A percentile compares a stretch with the other conserved stretches of the same genome.
These are phyloP conservation scores for Scolopax rusticola DNA, from an alignment of 2,797 vertebrate species.

Conservation along the genomic window DNA sequence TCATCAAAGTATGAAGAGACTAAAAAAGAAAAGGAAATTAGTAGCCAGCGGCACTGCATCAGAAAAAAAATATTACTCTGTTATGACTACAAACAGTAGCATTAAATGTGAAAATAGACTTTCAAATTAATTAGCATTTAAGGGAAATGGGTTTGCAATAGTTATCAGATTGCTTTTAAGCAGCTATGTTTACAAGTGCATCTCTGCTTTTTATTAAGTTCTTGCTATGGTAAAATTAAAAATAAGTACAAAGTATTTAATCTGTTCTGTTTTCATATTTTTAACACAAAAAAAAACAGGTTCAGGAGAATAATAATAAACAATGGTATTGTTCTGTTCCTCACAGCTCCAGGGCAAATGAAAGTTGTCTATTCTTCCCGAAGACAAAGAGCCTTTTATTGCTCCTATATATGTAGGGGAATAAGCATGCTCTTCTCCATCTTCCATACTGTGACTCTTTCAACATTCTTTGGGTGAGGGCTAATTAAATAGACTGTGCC, in stretches of 20 bases:
- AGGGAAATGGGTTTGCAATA: background rate
- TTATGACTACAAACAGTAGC: background rate
- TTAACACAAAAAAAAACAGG: background rate
- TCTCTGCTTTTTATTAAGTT: background rate
- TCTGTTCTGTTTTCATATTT: background rate
- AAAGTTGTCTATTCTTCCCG: background rate
- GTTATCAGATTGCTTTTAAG: conserved; percentile 1
- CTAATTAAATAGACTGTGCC: background rate
- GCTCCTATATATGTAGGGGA: background rate
- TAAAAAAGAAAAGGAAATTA: conserved; percentile 2
- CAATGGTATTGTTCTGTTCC: background rate
- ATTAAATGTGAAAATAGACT: background rate
- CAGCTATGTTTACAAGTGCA: background rate
- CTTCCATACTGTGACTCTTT: background rate
- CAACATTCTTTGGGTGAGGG: background rate
- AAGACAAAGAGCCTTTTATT: background rate
- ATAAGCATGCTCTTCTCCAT: background rate
- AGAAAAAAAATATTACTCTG: background rate
- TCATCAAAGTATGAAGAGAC: background rate
- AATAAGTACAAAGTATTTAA: background rate
- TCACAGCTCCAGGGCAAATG: background rate
- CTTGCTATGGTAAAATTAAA: background rate
- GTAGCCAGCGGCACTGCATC: background rate
- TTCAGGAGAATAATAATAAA: background rate
- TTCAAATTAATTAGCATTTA: conserved; percentile 33